Evolutionary conservation across 2,888 invertebrate genomes (phyloP).

Genomic region (Muschampia staudingeri): DNA sequence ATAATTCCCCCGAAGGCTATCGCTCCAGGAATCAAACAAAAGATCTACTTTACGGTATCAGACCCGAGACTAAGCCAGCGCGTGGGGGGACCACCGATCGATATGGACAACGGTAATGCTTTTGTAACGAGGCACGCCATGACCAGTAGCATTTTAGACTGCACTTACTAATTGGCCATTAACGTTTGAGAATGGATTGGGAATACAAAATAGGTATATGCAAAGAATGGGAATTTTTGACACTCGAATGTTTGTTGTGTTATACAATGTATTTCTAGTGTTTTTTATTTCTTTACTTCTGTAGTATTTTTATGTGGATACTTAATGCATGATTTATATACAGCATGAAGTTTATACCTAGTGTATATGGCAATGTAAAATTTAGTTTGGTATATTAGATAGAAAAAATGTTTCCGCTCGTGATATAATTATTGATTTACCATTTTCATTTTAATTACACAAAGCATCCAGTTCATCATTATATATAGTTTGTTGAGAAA

Average conservation of each 20-base stretch:
- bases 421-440: constrained; percentile 19
- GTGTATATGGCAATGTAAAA: neutral
- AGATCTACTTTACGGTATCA: constrained; percentile 98
- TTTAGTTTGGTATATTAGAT: neutral
- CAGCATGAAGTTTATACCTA: constrained; percentile 64
- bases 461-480: constrained; percentile 2
- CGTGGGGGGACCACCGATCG: constrained; percentile 96
- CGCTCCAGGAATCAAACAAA: constrained; percentile 95
- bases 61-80: constrained; percentile 94
- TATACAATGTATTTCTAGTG: constrained; percentile 48
- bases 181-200: constrained; percentile 80
- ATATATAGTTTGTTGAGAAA: neutral
- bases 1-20: constrained; percentile 98
- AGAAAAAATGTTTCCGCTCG: neutral
- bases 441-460: neutral
- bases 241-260: constrained; percentile 57
- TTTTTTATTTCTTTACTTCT: constrained; percentile 32
- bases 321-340: constrained; percentile 55
- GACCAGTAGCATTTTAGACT: constrained; percentile 84
- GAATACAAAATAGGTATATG: constrained; percentile 65
- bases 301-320: constrained; percentile 1
- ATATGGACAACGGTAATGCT: constrained; percentile 96
- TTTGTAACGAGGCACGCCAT: constrained; percentile 89
- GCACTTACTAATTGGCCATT: constrained; percentile 90
- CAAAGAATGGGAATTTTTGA: constrained; percentile 72